Evolutionary conservation across 1,140 invertebrate genomes (phyloP).

Genomic region (Halictus rubicundus): DNA sequence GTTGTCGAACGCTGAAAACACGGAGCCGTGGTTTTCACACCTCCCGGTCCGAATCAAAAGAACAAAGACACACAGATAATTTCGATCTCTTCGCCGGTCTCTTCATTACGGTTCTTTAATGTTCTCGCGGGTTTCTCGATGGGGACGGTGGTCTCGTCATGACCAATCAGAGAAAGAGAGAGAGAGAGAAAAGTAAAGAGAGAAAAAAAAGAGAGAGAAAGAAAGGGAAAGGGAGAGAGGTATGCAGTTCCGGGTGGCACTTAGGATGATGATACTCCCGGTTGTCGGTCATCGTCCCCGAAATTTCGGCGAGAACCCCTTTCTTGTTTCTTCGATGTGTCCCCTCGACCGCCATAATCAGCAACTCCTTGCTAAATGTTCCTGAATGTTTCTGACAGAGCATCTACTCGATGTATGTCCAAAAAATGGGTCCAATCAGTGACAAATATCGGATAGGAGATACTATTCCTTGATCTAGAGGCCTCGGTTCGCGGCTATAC

Average conservation of each 20-base stretch:
- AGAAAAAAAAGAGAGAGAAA: constrained; percentile 41
- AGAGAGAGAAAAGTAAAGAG: constrained; percentile 12
- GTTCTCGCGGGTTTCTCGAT: constrained; percentile 66
- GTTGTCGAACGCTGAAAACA: constrained; percentile 56
- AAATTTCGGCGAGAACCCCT: constrained; percentile 41
- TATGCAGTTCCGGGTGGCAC: constrained; percentile 80
- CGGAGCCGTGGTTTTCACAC: constrained; percentile 23
- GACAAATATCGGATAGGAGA: too few species aligned
- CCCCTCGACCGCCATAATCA: background rate
- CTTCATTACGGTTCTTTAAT: constrained; percentile 58
- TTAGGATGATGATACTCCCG: constrained; percentile 76
- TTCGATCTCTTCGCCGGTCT: constrained; percentile 23
- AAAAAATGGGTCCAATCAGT: too few species aligned
- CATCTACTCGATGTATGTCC: too few species aligned
- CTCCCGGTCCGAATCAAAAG: constrained; percentile 3
- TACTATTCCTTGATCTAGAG: too few species aligned
- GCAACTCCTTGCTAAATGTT: too few species aligned
- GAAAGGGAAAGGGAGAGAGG: constrained; percentile 75
- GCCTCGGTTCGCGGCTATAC: too few species aligned
- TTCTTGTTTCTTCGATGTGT: too few species aligned
- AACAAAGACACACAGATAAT: too few species aligned
- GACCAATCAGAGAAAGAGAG: constrained; percentile 60
- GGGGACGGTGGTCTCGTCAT: constrained; percentile 73
- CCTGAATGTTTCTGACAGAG: too few species aligned
- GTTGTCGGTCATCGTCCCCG: constrained; percentile 57